Evolutionary conservation across 2,888 invertebrate genomes (phyloP), one percentile per base, ranked within the genome.

Genomic region (Lycophotia porphyrea): DNA sequence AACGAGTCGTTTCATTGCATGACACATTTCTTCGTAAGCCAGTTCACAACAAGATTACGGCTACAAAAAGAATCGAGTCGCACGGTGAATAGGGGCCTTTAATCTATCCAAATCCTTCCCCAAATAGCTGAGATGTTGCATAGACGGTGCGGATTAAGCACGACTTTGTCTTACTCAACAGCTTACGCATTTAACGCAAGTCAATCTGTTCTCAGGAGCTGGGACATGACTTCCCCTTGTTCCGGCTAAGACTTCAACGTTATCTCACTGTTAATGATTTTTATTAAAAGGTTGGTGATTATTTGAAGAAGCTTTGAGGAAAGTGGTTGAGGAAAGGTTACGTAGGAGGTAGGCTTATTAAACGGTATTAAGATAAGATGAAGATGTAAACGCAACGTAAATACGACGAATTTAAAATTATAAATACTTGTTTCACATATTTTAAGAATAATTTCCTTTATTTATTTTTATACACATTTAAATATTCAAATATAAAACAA

Each of bases 131-230:
- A 82, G 86, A 90, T 88, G 90, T 89, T 88, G 88, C 88, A 92
- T 92, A 92, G 91, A 90, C 91, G 87, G 82, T 82, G 78, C 81
- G 92, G 94, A 93, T 94, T 94, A 93, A 85, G 88, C 84, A 83
- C 80, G 91, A 92, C 92, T 93, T 93, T 92, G 93, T 93, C 94
- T 94, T 93, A 92, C 92, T 93, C 92, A 93, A 91, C 89, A 85
- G 91, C 89, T 93, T 93, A 93, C 88, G 87, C 84, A 87, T 91
- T 91, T 90, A 90, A 88, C 90, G 88, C 89, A 87, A 91, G 90
- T 87, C 90, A 88, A 88, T 90, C 89, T 89, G 81, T 84, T 81
- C 78, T 72, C 55, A 69, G 71, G 80, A 84, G 79, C 80, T 84
- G 70, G 55, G 80, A 89, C 87, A 85, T 79, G 87, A 80, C 76